These are phyloP conservation scores for Psylliodes chrysocephalus DNA, from an alignment of 2,888 invertebrate genomes.

Conservation along the genomic window DNA sequence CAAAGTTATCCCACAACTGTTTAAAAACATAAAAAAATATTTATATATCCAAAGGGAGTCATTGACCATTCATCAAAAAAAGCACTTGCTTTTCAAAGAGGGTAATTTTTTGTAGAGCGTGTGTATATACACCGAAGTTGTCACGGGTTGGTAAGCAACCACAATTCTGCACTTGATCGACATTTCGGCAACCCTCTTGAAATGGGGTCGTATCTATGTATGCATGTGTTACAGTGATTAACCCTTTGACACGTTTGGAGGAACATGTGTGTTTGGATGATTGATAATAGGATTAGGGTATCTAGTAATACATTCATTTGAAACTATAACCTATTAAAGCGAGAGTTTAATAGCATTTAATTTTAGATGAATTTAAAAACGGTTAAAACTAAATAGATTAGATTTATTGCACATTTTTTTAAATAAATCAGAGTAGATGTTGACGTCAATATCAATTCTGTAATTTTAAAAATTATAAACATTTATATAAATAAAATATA, in stretches of 20 bases:
- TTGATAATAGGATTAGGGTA: neutral
- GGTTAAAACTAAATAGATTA: no score
- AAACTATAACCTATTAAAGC: no score
- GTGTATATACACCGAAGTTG: slow-evolving; percentile 46
- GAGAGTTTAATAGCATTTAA: no score
- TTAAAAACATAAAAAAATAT: slow-evolving; percentile 53
- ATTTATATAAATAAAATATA: no score
- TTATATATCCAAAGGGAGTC: slow-evolving; percentile 47
- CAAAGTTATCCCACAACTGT: slow-evolving; percentile 57
- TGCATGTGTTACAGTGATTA: slow-evolving; percentile 44
- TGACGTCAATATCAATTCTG: no score
- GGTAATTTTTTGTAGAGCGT: slow-evolving; percentile 44
- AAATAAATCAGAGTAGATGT: no score
- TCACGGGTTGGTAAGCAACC: slow-evolving; percentile 47
- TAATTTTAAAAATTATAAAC: no score
- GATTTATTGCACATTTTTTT: no score
- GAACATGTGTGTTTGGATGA: slow-evolving; percentile 48
- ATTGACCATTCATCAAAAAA: slow-evolving; percentile 53
- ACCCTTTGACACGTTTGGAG: slow-evolving; percentile 51
- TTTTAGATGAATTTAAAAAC: no score
- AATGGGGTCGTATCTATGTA: slow-evolving; percentile 21
- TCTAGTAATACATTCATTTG: no score
- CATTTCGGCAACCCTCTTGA: slow-evolving; percentile 44
- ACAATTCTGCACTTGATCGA: slow-evolving; percentile 59
- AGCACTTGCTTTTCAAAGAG: slow-evolving; percentile 29